Evolutionary conservation across 1,140 invertebrate genomes (phyloP), one percentile per base, ranked within the genome.

Genomic region (Sarcophaga peregrina): DNA sequence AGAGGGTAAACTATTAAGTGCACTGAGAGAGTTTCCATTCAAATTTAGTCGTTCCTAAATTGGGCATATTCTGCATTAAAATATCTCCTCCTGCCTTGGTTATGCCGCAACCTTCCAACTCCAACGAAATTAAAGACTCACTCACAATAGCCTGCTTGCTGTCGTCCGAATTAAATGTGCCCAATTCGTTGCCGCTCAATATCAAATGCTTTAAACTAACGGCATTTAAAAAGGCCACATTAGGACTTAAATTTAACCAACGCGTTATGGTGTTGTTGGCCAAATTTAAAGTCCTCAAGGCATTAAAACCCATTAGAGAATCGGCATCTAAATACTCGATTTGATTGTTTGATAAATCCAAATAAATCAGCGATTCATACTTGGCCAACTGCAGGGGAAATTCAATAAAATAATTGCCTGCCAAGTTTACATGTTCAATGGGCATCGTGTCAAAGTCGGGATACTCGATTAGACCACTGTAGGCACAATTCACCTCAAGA

Each of bases 331-430:
- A 81, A 25, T 86, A 86, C 7, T 85, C 87, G 37, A 94, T 90
- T 74, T 88, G 84, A 85, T 94, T 94, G 52, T 91, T 87, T 37
- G 93, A 93, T 20, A 94, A 82, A 86, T 94, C 92, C 73, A 94
- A 87, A 54, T 88, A 89, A 73, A 91, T 85, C 74, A 94, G 86
- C n/a, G 91, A 91, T 48, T 87, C 68, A 85, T 91, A 89, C 47
- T 90, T 82, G 13, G 88, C 81, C 86, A 91, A 85, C 83, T 91
- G 88, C 3, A 82, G 74, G n/a, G 93, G 93, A 85, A 93, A 92
- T 15, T 87, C 85, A 0, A 84, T 80, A 73, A 94, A 93, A 13
- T 91, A 78, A 82, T 93, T 93, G 81, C 91, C 91, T 0, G 92
- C 91, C 52, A 93, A 83, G 48, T 92, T 87, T 81, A 93, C 78